Evolutionary conservation across 2,797 vertebrate genomes (phyloP), one percentile per base, ranked within the genome.

Genomic region (Melanotaenia pygmaea): DNA sequence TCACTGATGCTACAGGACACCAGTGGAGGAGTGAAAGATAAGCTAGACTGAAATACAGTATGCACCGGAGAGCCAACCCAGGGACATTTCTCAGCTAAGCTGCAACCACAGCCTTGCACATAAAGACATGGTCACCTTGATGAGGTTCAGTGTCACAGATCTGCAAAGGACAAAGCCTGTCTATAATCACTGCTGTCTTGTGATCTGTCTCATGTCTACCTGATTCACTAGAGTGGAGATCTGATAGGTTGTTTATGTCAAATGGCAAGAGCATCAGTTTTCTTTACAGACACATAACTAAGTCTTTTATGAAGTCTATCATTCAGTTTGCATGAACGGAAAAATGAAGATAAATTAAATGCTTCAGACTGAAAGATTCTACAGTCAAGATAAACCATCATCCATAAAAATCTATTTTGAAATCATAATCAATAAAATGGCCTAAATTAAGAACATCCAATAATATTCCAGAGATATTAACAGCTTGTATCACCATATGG

Each of bases 41-140:
- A 90, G 82, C 79, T 61, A 30, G 57, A 30, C 74, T 91, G 91
- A 89, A 89, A 91, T 79, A 85, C 84, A 87, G 85, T 88, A 80
- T 78, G 83, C 54, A 78, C 85, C 64, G 56, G 28, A 76, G 68
- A 86, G 73, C 64, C 58, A 74, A 84, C 77, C 79, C 84, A 77
- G 74, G 79, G 82, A 80, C 77, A 66, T 67, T 12, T 59, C 70
- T 74, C 59, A 22, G 30, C 62, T 75, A 82, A 59, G 62, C 86
- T 81, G 69, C 77, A 82, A 73, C 68, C 72, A 67, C 79, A 70
- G 81, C 76, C 72, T 24, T 34, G 65, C 75, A 75, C 70, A 72
- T 59, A 79, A 79, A 61, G 64, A 79, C 71, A 72, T 4, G 3
- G 57, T 70, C 37, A 45, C 70, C 79, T 75, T 73, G 86, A 71